A percentile compares a stretch with the other conserved stretches of the same genome.
Conservation (phyloP, 2,113 vertebrate genomes). For the Suricata suricatta region DNA sequence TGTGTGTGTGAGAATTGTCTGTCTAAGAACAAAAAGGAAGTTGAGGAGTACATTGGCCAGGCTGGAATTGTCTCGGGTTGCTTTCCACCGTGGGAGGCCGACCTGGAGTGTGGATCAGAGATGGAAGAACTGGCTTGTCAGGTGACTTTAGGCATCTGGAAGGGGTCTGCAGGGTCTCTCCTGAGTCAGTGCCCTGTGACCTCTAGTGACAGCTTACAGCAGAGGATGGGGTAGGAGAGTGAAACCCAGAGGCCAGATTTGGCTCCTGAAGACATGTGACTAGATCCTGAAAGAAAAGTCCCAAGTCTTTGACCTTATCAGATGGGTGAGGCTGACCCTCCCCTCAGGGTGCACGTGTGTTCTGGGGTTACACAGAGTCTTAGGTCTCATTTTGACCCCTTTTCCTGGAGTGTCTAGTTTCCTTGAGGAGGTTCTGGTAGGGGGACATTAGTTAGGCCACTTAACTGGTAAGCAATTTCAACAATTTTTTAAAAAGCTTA, state of each 20-base stretch:
- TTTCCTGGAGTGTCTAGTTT: background rate
- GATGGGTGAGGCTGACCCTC: background rate
- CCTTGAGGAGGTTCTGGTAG: background rate
- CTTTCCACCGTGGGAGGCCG: background rate
- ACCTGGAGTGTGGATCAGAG: background rate
- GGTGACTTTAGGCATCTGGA: background rate
- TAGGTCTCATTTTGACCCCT: background rate
- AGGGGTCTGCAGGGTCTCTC: background rate
- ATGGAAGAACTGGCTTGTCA: background rate
- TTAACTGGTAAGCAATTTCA: background rate
- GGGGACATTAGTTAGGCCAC: background rate
- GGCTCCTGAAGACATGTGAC: background rate
- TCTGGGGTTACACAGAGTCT: background rate
- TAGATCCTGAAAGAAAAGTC: background rate
- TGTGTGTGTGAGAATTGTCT: conserved; percentile 10
- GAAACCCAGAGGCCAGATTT: background rate
- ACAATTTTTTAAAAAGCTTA: background rate
- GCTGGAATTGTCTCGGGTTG: background rate
- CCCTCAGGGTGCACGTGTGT: rapidly evolving
- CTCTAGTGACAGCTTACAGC: background rate
- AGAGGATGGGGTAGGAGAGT: background rate
- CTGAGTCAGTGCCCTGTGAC: background rate
- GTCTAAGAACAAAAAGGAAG: background rate
- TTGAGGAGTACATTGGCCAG: background rate
- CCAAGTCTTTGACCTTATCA: background rate